Percentiles rank a stretch among this genome's conserved stretches.
Conservation (phyloP, 2,113 vertebrate species). For the Elanus axillaris region DNA sequence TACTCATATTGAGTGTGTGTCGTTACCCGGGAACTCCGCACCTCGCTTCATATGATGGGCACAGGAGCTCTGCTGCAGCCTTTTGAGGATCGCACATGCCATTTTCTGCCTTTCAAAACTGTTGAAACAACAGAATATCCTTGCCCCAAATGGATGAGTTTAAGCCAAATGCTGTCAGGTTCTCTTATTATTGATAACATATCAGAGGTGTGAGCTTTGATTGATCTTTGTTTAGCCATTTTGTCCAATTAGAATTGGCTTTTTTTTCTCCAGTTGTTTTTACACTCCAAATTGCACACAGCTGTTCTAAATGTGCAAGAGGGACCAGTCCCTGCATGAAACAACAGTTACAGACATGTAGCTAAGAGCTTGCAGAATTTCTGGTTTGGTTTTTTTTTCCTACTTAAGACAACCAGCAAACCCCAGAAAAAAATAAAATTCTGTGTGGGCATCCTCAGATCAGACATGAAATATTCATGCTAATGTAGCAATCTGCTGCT, state of each 20-base stretch:
- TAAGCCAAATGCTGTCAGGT: conserved; percentile 24
- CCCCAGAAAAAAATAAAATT: neutral
- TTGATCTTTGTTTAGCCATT: conserved; percentile 2
- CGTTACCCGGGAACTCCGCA: no score
- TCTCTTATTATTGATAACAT: neutral
- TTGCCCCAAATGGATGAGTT: conserved; percentile 10
- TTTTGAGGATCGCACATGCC: neutral
- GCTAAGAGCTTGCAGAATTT: neutral
- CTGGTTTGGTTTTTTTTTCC: neutral
- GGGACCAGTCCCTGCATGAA: neutral
- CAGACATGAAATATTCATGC: conserved; percentile 32
- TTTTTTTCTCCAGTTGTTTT: neutral
- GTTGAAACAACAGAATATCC: neutral
- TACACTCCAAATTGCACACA: neutral
- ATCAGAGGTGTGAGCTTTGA: neutral
- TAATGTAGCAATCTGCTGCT: conserved; percentile 1
- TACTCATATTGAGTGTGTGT: no score
- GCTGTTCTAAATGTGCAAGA: neutral
- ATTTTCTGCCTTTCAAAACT: neutral
- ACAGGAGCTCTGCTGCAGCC: neutral
- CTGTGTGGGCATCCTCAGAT: neutral
- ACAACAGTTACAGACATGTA: neutral
- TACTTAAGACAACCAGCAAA: neutral
- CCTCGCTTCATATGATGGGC: neutral
- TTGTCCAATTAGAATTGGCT: neutral